Base-by-base conservation (phyloP, 1,140 invertebrate species). In the Dreissena polymorpha region DNA sequence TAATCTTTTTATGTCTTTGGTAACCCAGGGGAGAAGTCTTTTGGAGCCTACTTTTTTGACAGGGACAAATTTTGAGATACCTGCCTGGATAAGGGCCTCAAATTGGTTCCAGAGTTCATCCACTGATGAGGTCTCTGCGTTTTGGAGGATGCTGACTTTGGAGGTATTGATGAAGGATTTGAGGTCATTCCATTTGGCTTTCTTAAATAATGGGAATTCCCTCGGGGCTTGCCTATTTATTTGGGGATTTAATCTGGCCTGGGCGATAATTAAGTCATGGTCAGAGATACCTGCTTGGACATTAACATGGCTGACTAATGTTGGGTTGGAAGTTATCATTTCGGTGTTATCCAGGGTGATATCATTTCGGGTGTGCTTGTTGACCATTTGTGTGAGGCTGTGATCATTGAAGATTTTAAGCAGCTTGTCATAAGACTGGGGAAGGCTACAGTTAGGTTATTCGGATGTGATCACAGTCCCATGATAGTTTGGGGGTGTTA, bases 301-400 rank as follows among this genome's bases (percentile, higher is more conserved):
- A 49, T 53, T 39, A 6, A 73, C 60, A 39, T 23, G 50, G 29
- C 51, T 73, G 10, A 81, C 50, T 16, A 81, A 49, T 23, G 79
- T 81, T 18, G 53, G 71, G 27, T 74, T 74, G 39, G 51, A 23
- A 55, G 71, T 74, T 23, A 57, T 6, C n/a, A n/a, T n/a, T n/a
- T n/a, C n/a, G 53, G 55, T 55, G n/a, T 55, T 49, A 7, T 57
- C 51, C 23, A 74, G 27, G 5, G 57, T 60, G 55, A 55, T 74
- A 23, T 74, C 71, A 74, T 57, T 74, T 2, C 51, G 21, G 23
- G 49, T 74, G 55, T 7, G 49, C 18, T 0, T 57, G 53, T 57
- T 74, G 50, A 74, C 71, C 71, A 74, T 53, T 57, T 74, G 71
- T 74, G 71, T 74, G 7, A 74, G n/a, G 71, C 57, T 57, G 49